Conservation (phyloP, 2,888 invertebrate species). For the Molanna angustata region DNA sequence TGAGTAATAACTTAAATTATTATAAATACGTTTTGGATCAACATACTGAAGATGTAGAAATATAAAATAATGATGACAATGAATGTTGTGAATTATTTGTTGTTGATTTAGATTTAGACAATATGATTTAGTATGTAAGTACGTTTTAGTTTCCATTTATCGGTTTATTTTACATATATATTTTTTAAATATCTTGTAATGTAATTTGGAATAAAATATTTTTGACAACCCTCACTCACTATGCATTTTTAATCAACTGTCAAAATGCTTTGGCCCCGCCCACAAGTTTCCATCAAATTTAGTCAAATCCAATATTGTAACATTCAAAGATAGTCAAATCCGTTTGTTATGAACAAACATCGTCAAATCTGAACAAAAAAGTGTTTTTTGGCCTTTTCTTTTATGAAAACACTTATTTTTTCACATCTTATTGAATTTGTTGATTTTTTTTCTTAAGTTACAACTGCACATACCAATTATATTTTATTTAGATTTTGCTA, state of each 20-base stretch:
- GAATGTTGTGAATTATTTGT: background rate
- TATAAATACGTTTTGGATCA: background rate
- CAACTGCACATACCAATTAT: too few relatives aligned
- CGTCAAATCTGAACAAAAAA: background rate
- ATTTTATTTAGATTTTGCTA: too few relatives aligned
- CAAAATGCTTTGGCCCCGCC: background rate
- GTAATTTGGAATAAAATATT: background rate
- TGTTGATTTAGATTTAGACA: background rate
- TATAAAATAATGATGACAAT: background rate
- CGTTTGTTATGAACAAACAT: background rate
- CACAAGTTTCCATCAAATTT: background rate
- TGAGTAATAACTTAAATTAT: background rate
- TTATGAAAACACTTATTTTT: background rate
- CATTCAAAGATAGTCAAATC: background rate
- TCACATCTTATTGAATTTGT: background rate
- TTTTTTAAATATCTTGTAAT: background rate
- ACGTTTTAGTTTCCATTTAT: too few relatives aligned
- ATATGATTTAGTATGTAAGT: too few relatives aligned
- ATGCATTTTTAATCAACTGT: background rate
- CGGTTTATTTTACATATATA: background rate
- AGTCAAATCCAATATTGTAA: background rate
- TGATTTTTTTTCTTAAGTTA: background rate
- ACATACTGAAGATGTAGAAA: background rate
- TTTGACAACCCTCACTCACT: background rate
- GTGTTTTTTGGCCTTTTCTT: background rate